A percentile compares a stretch with the other conserved stretches of the same genome.
Evolutionary conservation across 2,797 vertebrate species (phyloP).

Genomic region (Falco biarmicus): DNA sequence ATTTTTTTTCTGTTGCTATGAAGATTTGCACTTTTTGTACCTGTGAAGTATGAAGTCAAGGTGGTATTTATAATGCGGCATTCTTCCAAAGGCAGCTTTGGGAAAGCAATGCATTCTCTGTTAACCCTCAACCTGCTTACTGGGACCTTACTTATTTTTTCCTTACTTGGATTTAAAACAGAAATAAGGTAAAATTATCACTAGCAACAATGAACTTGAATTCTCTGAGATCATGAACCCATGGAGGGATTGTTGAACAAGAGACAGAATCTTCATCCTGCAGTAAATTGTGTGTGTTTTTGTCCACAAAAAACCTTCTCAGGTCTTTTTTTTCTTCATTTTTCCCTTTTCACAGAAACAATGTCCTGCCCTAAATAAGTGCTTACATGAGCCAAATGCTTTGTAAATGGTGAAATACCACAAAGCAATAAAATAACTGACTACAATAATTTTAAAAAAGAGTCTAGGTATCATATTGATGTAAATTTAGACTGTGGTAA

Average conservation of each 20-base stretch:
- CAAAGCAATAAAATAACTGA: not conserved
- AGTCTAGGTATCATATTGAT: not conserved
- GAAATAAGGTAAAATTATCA: not conserved
- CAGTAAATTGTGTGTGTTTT: not conserved
- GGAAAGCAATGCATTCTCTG: not conserved
- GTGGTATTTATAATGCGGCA: not conserved
- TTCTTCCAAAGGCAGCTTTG: not conserved
- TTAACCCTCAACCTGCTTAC: not conserved
- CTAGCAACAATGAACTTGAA: not conserved
- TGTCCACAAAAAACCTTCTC: not conserved
- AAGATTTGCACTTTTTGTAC: not conserved
- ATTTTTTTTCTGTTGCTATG: not conserved
- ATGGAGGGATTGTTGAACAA: not conserved
- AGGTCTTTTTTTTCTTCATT: not conserved
- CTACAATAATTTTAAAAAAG: not conserved
- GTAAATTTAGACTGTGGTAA: not conserved
- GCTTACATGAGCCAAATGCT: not conserved
- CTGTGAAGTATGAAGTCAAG: not conserved
- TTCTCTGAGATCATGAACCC: not conserved
- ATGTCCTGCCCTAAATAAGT: not conserved
- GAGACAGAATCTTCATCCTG: not conserved
- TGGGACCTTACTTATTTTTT: not conserved
- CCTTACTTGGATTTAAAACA: not conserved
- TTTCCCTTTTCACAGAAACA: not conserved
- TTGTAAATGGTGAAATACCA: conserved; percentile 11